These are phyloP conservation scores for Dromaius novaehollandiae DNA, from an alignment of 2,113 vertebrate genomes.

Conservation along the genomic window DNA sequence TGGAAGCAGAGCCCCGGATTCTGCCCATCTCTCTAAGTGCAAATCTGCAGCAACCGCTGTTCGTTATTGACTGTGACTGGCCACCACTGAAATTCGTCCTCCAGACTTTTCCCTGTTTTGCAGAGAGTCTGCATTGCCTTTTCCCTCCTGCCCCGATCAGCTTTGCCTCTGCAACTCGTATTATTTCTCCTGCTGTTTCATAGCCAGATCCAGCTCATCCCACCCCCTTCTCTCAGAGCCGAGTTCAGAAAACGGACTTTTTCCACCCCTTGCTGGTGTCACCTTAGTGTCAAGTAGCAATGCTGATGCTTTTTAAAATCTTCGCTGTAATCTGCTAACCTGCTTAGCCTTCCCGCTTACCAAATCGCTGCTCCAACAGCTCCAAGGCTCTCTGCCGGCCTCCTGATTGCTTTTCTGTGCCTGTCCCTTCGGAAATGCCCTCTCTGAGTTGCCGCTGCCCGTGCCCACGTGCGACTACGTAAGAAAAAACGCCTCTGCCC, in stretches of 20 bases:
- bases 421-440: background rate
- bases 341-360: background rate
- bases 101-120: background rate
- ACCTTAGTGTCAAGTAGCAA: background rate
- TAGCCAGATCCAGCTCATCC: background rate
- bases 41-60: background rate
- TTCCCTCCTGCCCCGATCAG: accelerated
- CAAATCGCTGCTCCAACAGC: constrained; percentile 36
- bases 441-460: background rate
- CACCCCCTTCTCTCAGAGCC: background rate
- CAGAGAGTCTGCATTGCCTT: background rate
- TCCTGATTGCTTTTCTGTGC: background rate
- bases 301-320: background rate
- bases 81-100: background rate
- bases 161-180: background rate
- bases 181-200: background rate
- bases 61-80: too few relatives aligned
- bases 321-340: background rate
- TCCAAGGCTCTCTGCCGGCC: background rate
- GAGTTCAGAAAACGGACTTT: background rate
- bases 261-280: background rate
- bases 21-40: accelerated
- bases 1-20: background rate
- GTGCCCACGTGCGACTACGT: too few relatives aligned
- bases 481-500: background rate